Conservation (phyloP, 2,797 vertebrate genomes). For the Netta rufina region DNA sequence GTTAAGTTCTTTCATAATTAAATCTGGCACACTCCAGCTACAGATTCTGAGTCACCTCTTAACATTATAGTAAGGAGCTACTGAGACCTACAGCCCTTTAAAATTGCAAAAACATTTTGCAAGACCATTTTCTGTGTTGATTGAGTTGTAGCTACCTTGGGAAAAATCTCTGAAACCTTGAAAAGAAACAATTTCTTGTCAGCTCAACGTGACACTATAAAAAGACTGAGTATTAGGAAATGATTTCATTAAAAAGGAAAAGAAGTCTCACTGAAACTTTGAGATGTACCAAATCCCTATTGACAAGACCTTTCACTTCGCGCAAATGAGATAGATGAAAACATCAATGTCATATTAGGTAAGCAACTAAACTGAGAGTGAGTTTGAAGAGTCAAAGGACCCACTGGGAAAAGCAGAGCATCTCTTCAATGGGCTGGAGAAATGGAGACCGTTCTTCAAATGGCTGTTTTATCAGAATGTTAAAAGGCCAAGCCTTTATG, state of each 20-base stretch:
- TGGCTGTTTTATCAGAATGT: slow-evolving; percentile 16
- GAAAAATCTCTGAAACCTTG: slow-evolving; percentile 49
- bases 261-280: slow-evolving; percentile 51
- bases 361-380: slow-evolving; percentile 53
- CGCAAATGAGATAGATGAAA: slow-evolving; percentile 60
- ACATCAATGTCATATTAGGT: slow-evolving; percentile 64
- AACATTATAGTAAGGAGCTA: not conserved
- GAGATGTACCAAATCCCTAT: slow-evolving; percentile 46
- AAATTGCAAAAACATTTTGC: slow-evolving; percentile 41
- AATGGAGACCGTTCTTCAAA: slow-evolving; percentile 66
- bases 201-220: slow-evolving; percentile 30
- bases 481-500: slow-evolving; percentile 54
- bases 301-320: slow-evolving; percentile 55
- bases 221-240: slow-evolving; percentile 58
- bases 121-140: slow-evolving; percentile 21
- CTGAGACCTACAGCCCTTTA: slow-evolving; percentile 18
- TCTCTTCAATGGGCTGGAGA: slow-evolving; percentile 49
- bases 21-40: not conserved
- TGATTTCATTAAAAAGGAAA: slow-evolving; percentile 52
- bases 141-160: slow-evolving; percentile 41
- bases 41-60: slow-evolving; percentile 33
- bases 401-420: slow-evolving; percentile 32
- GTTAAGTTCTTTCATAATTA: not conserved
- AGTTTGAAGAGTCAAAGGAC: slow-evolving; percentile 55
- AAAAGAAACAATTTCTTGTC: slow-evolving; percentile 50